These are phyloP conservation scores for Notolabrus celidotus DNA, from an alignment of 2,797 vertebrate genomes.

Conservation along the genomic window DNA sequence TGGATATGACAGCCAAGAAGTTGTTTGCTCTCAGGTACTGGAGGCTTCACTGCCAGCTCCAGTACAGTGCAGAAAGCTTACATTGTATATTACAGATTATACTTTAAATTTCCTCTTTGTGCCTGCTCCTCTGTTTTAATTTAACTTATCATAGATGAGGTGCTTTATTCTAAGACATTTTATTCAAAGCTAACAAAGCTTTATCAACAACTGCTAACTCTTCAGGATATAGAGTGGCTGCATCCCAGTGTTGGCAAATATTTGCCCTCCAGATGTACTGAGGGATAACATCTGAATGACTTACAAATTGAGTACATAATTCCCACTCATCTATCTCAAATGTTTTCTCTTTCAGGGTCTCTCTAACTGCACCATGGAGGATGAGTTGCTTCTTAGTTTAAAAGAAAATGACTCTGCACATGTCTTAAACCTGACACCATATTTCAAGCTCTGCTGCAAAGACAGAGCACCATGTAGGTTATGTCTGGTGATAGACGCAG, in stretches of 20 bases:
- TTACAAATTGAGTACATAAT: neutral
- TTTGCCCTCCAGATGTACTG: slow-evolving; percentile 11
- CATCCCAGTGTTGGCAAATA: slow-evolving; percentile 15
- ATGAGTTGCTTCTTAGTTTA: neutral
- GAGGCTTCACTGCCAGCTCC: neutral
- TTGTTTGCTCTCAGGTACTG: slow-evolving; percentile 72
- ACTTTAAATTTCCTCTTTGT: slow-evolving; percentile 55
- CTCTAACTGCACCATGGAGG: slow-evolving; percentile 62
- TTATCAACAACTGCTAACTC: slow-evolving; percentile 2
- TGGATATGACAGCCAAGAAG: slow-evolving; percentile 26
- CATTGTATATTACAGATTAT: slow-evolving; percentile 26
- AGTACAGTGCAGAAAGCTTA: neutral
- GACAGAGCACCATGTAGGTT: slow-evolving; percentile 67
- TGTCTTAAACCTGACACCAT: slow-evolving; percentile 65
- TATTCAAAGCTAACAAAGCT: slow-evolving; percentile 23
- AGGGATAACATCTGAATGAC: neutral
- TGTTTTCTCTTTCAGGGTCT: slow-evolving; percentile 62
- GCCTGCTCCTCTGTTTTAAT: slow-evolving; percentile 30
- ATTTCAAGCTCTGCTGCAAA: slow-evolving; percentile 81
- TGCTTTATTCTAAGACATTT: slow-evolving; percentile 31
- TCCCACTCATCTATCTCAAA: neutral
- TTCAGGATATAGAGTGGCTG: neutral
- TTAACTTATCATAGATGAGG: slow-evolving; percentile 25
- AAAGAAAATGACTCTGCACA: slow-evolving; percentile 5
- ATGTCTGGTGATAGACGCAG: slow-evolving; percentile 83